These are phyloP conservation scores for Hartigia nigra DNA, from an alignment of 2,888 invertebrate species.

Conservation along the genomic window DNA sequence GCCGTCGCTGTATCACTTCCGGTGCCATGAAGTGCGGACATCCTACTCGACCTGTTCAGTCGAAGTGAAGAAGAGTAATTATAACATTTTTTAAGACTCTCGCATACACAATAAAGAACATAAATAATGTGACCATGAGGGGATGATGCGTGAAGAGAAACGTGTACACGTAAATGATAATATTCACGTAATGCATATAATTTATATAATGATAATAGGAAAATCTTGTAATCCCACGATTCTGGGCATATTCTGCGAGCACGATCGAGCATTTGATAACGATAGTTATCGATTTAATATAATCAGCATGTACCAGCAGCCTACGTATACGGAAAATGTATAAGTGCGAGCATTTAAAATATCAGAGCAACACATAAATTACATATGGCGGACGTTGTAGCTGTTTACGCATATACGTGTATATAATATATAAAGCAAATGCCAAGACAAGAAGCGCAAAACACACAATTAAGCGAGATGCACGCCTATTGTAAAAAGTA, in stretches of 20 bases:
- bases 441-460: background rate
- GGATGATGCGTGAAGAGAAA: background rate
- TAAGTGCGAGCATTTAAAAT: background rate
- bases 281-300: background rate
- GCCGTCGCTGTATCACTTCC: constrained; percentile 91
- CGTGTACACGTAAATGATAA: background rate
- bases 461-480: background rate
- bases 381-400: background rate
- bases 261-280: background rate
- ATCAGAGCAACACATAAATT: background rate
- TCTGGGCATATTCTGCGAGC: background rate
- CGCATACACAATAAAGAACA: background rate
- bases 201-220: background rate
- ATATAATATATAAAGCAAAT: background rate
- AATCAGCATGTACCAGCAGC: background rate
- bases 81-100: background rate
- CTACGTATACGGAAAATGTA: background rate
- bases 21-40: constrained; percentile 99
- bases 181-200: background rate
- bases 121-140: background rate
- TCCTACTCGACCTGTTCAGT: constrained; percentile 84
- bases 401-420: background rate
- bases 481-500: background rate
- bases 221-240: background rate
- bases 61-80: constrained; percentile 1